These are phyloP conservation scores for Tupaia chinensis DNA, from an alignment of 2,113 vertebrate species.

Conservation along the genomic window DNA sequence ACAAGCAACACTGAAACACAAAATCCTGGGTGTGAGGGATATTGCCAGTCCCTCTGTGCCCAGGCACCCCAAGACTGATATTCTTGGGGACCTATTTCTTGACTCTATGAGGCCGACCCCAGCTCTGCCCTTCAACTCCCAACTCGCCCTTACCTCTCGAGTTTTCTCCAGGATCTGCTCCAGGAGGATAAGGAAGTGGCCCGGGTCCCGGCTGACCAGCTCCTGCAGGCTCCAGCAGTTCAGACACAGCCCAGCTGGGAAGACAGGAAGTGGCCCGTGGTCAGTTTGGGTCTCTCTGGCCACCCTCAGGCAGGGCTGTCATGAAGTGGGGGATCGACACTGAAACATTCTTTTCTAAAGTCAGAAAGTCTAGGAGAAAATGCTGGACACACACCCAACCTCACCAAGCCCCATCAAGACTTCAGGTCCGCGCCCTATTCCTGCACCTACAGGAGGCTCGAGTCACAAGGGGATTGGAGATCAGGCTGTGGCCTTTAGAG, in stretches of 20 bases:
- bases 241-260: slow-evolving; percentile 93
- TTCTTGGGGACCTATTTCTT: background rate
- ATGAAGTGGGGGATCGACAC: background rate
- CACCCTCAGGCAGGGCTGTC: background rate
- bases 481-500: background rate
- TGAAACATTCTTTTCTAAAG: background rate
- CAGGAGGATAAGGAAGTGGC: slow-evolving; percentile 95
- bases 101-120: fast-evolving
- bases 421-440: background rate
- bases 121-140: background rate
- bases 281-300: background rate
- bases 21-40: background rate
- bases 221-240: slow-evolving; percentile 98
- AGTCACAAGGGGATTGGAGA: background rate
- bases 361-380: background rate
- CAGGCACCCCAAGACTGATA: background rate
- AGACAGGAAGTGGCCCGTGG: background rate
- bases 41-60: background rate
- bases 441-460: background rate
- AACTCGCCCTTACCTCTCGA: slow-evolving; percentile 88
- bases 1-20: background rate
- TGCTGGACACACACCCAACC: background rate
- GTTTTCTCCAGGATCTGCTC: slow-evolving; percentile 95
- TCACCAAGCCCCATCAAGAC: background rate
- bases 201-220: slow-evolving; percentile 94